phyloP scores from a whole-genome alignment of 1,140 invertebrate species.

The Mya arenaria region DNA sequence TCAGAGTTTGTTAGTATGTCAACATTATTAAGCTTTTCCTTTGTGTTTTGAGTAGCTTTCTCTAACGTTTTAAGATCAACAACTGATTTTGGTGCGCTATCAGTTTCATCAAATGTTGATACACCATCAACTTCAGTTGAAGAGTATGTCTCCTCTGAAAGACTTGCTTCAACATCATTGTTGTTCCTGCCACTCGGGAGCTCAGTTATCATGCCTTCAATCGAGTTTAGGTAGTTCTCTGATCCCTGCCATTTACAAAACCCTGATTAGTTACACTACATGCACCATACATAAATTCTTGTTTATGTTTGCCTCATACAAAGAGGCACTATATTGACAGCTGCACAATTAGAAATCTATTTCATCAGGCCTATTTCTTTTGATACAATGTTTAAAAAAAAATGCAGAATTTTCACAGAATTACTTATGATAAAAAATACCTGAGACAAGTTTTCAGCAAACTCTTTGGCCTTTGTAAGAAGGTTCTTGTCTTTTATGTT shows the following conservation, averaged over 20 bases:
- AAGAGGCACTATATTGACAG: too few species aligned
- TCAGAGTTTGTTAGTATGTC: slow-evolving; percentile 7
- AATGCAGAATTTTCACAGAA: too few species aligned
- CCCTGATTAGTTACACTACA: too few species aligned
- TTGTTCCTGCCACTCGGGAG: not conserved
- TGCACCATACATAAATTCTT: too few species aligned
- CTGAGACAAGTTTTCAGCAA: slow-evolving; percentile 51
- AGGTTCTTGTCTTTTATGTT: slow-evolving; percentile 51
- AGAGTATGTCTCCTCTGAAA: too few species aligned
- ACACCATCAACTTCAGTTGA: too few species aligned
- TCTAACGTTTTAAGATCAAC: slow-evolving; percentile 21
- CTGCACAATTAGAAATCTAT: not conserved
- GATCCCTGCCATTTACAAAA: too few species aligned
- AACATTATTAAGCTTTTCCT: slow-evolving; percentile 5
- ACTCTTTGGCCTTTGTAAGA: slow-evolving; percentile 34
- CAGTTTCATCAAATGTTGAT: too few species aligned
- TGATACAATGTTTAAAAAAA: not conserved
- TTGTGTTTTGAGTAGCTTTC: not conserved
- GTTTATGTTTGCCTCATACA: too few species aligned
- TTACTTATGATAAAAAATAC: too few species aligned
- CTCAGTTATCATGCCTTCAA: not conserved
- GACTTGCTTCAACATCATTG: too few species aligned
- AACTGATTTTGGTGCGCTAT: not conserved
- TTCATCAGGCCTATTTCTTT: not conserved
- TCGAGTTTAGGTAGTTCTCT: slow-evolving; percentile 21